Conservation (phyloP, 2,888 invertebrate species). For the Caenorhabditis afra region DNA sequence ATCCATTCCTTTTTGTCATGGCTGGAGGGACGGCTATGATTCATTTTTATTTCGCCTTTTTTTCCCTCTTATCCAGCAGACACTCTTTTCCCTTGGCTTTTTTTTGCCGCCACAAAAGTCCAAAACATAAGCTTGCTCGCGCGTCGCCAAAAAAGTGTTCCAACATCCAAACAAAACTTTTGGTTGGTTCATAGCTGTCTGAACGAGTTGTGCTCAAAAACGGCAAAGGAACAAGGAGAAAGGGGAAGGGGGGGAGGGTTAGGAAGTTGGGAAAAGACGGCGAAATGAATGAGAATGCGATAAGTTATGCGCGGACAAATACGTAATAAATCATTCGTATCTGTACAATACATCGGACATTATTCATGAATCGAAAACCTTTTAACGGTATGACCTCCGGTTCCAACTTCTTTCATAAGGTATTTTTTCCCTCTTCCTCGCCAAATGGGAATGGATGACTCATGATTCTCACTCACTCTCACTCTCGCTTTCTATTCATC, state of each 20-base stretch:
- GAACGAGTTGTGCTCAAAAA: too few relatives aligned
- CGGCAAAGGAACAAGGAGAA: not conserved
- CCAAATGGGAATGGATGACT: not conserved
- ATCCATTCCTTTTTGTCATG: too few relatives aligned
- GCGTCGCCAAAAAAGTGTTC: not conserved
- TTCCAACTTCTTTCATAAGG: too few relatives aligned
- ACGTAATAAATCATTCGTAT: not conserved
- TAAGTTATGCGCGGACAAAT: not conserved
- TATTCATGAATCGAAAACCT: not conserved
- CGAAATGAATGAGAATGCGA: not conserved
- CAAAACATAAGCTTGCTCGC: not conserved
- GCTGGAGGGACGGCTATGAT: too few relatives aligned
- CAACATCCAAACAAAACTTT: too few relatives aligned
- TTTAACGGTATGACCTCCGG: too few relatives aligned
- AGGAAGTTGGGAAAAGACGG: not conserved
- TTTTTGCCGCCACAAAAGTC: not conserved
- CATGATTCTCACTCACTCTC: not conserved
- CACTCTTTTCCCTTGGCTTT: not conserved
- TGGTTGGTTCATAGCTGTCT: too few relatives aligned
- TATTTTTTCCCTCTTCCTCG: too few relatives aligned
- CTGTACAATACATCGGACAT: not conserved
- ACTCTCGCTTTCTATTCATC: conserved; percentile 5
- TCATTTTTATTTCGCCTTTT: not conserved
- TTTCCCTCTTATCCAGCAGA: not conserved
- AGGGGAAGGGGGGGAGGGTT: not conserved